phyloP scores from a whole-genome alignment of 1,140 invertebrate genomes.

The Micrasema longulum region DNA sequence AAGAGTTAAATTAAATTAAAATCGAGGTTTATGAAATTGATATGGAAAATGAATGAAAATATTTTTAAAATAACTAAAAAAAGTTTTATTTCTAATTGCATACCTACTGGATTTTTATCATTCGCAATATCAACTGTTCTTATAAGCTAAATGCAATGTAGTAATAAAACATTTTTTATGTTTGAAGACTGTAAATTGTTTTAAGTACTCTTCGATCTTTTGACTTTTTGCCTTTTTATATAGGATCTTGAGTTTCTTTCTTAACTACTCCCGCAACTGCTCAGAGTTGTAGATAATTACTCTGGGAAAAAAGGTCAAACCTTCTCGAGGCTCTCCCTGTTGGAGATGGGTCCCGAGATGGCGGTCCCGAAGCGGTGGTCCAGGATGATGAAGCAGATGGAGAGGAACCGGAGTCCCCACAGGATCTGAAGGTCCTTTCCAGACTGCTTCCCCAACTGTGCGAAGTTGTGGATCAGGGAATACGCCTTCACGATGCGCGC shows the following conservation, averaged over 20 bases:
- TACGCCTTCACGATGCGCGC: slow-evolving; percentile 21
- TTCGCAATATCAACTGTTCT: too few relatives aligned
- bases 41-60: too few relatives aligned
- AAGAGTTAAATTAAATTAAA: too few relatives aligned
- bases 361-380: slow-evolving; percentile 67
- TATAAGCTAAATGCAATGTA: too few relatives aligned
- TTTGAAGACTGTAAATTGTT: not conserved
- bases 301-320: slow-evolving; percentile 59
- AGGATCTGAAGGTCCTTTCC: slow-evolving; percentile 60
- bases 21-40: too few relatives aligned
- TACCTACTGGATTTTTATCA: too few relatives aligned
- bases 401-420: slow-evolving; percentile 68
- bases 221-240: not conserved
- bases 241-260: not conserved
- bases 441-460: slow-evolving; percentile 29
- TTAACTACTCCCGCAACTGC: not conserved
- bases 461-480: slow-evolving; percentile 9
- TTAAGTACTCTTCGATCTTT: not conserved
- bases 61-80: too few relatives aligned
- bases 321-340: slow-evolving; percentile 67
- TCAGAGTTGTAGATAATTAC: not conserved
- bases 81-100: too few relatives aligned
- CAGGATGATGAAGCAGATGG: slow-evolving; percentile 66
- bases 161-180: not conserved
- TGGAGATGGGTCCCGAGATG: slow-evolving; percentile 67